Conservation (phyloP, 2,888 invertebrate species). For the Uropetala carovei region DNA sequence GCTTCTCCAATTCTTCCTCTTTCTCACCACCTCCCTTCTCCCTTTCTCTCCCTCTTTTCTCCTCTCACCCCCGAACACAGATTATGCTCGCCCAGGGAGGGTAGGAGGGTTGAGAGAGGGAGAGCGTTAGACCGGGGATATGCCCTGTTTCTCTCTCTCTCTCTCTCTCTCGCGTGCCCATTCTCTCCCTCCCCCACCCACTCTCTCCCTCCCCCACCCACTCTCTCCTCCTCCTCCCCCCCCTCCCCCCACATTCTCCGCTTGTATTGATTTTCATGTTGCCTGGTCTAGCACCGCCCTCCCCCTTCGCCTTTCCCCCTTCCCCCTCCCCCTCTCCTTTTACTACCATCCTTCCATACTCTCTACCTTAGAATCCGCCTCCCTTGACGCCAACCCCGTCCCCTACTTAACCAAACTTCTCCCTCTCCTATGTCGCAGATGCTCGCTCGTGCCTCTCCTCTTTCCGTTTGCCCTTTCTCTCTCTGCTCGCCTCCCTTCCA, state of each 20-base stretch:
- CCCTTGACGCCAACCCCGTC: conserved; percentile 38
- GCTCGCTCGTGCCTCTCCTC: not conserved
- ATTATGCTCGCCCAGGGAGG: not conserved
- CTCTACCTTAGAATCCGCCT: conserved; percentile 22
- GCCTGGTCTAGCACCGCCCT: conserved; percentile 59
- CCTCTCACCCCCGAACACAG: not conserved
- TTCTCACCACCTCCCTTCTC: not conserved
- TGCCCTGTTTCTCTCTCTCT: not conserved
- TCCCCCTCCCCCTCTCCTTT: conserved; percentile 1
- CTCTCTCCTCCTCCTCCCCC: not conserved
- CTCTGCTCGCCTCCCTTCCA: not conserved
- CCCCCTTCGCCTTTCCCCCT: too few relatives aligned
- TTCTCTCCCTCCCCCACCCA: not conserved
- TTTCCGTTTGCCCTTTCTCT: not conserved
- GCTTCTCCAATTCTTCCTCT: not conserved
- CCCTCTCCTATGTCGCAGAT: not conserved
- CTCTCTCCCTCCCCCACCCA: not conserved
- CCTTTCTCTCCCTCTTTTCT: not conserved
- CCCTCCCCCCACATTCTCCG: conserved; percentile 43
- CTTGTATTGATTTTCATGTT: conserved; percentile 63
- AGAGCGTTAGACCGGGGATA: not conserved
- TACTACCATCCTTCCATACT: not conserved
- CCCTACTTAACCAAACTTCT: conserved; percentile 48
- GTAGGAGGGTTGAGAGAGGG: not conserved
- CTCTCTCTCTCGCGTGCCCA: not conserved